Evolutionary conservation across 2,113 vertebrate species (phyloP), one percentile per base, ranked within the genome.

Genomic region (Corythornis madagascariensis): DNA sequence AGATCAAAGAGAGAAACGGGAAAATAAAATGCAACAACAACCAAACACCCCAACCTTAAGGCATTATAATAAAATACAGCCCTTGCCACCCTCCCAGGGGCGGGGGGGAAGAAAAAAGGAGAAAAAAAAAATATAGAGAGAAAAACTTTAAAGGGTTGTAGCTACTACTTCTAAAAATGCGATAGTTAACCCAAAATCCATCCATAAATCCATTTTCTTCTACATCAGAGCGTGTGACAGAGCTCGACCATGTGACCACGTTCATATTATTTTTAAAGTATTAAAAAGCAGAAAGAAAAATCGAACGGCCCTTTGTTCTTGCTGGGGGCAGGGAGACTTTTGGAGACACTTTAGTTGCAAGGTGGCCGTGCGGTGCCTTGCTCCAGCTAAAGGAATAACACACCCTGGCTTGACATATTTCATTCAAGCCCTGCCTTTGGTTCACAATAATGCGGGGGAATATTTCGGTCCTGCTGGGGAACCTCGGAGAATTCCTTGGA

Each of bases 1-100:
- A 66, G 31, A 94, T 92, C 92, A 95, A 95, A 94, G 94, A 7
- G 29, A n/a, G 29, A 18, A 70, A 85, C 33, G 5, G 60, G 3
- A 64, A 83, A 88, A 86, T 74, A 74, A 95, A 95, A 92, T 21
- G 69, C 89, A 35, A 7, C 78, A 35, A 20, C 77, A 43, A 9
- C 77, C 80, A 40, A 70, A 67, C 67, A 4, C 47, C 64, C 42
- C 94, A 72, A 43, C 15, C 67, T 50, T 50, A 31, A 31, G 60
- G 31, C 56, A 45, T 28, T 5, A 2, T 43, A 71, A 87, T 86
- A 67, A 91, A 91, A 86, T 42, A 40, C 75, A 29, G 19, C 72
- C 86, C 50, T 22, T 9, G 64, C 57, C 79, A 33, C 66, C 71
- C 56, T 65, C 40, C 24, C 55, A 7, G 65, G n/a, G 50, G 17